Percentiles rank a stretch among this genome's conserved stretches.
These are phyloP conservation scores for Colletes collaris DNA, from an alignment of 2,888 invertebrate genomes.

Conservation along the genomic window DNA sequence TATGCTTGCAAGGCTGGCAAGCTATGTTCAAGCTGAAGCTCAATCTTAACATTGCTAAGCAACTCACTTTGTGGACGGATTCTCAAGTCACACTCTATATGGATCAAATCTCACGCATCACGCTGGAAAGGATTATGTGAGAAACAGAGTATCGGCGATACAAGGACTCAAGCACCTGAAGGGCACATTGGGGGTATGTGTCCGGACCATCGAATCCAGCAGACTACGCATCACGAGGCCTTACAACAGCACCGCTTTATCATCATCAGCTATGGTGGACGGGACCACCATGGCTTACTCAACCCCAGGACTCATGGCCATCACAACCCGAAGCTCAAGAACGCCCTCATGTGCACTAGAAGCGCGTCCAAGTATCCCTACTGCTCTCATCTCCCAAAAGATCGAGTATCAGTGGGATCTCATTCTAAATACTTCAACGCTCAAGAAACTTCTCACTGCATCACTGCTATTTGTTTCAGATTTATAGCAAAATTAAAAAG, in stretches of 20 bases:
- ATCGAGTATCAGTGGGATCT: too few species aligned
- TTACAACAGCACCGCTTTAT: not conserved
- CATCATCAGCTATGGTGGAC: not conserved
- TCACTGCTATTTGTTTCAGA: too few species aligned
- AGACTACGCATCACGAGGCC: not conserved
- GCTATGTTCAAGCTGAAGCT: constrained; percentile 40
- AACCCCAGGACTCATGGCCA: not conserved
- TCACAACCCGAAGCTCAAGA: not conserved
- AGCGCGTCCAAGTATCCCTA: too few species aligned
- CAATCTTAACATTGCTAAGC: constrained; percentile 13
- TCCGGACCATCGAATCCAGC: constrained; percentile 32
- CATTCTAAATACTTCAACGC: too few species aligned
- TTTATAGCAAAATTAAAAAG: too few species aligned
- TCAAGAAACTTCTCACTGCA: too few species aligned
- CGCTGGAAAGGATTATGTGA: constrained; percentile 57
- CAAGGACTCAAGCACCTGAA: constrained; percentile 35
- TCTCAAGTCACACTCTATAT: not conserved
- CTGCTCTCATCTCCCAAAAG: too few species aligned
- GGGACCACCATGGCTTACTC: not conserved
- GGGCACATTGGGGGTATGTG: constrained; percentile 43
- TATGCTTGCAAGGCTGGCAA: constrained; percentile 38
- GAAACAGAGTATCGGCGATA: constrained; percentile 51
- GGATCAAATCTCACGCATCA: constrained; percentile 60
- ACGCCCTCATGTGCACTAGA: not conserved
- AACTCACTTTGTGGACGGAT: not conserved